These are phyloP conservation scores for Zingel zingel DNA, from an alignment of 2,113 vertebrate genomes.

Conservation along the genomic window DNA sequence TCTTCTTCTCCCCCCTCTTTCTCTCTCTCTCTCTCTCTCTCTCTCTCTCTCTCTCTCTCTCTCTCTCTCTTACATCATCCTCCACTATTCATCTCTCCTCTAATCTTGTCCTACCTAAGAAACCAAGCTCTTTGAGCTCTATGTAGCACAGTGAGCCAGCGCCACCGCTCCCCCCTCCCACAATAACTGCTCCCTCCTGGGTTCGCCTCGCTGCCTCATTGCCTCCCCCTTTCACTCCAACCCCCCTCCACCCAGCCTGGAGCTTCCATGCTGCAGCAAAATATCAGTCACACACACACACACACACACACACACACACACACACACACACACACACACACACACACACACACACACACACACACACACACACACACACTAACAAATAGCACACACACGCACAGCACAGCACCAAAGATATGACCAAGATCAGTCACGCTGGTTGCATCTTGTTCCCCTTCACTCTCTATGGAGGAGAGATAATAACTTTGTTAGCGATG, in stretches of 20 bases:
- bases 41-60: not conserved
- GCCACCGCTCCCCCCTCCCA: constrained; percentile 8
- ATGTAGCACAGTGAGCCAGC: constrained; percentile 27
- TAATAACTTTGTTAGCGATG: constrained; percentile 13
- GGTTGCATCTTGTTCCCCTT: constrained; percentile 31
- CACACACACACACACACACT: not conserved
- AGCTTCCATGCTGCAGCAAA: constrained; percentile 33
- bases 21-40: not conserved
- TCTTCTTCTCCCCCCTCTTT: not conserved
- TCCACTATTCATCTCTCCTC: constrained; percentile 24
- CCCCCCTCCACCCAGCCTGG: constrained; percentile 3
- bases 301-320: not conserved
- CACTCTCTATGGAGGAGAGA: constrained; percentile 29
- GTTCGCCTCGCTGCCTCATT: constrained; percentile 38
- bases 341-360: not conserved
- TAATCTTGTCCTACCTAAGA: constrained; percentile 43
- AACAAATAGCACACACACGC: too few relatives aligned
- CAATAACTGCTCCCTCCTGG: constrained; percentile 43
- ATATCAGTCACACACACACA: constrained; percentile 44
- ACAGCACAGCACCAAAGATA: constrained; percentile 7
- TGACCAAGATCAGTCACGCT: constrained; percentile 46
- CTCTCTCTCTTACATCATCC: constrained; percentile 29
- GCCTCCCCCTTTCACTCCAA: constrained; percentile 14
- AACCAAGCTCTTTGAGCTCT: constrained; percentile 34
- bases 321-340: constrained; percentile 2